Base-by-base conservation (phyloP, 1,140 invertebrate genomes). In the Tetramorium simillimum region DNA sequence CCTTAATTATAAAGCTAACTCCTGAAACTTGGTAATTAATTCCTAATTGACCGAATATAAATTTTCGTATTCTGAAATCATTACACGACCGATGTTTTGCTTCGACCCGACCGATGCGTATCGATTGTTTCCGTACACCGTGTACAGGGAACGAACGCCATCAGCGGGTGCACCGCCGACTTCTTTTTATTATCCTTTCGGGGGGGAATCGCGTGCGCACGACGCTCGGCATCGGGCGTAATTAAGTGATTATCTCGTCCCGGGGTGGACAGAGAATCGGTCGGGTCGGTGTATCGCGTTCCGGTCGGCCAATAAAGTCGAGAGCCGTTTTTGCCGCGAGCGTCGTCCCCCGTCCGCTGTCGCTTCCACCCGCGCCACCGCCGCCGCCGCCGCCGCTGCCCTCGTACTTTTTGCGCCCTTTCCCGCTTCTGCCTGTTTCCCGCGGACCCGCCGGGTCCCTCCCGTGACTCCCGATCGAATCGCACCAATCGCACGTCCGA, bases 191-290 rank as follows among this genome's bases (percentile, higher is more conserved):
- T 91, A 86, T 77, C 69, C 69, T 67, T 62, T 56, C 58, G 65
- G 65, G 49, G 49, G 24, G 9, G 53, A 63, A 77, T 92, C 88
- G 91, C 91, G 91, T 92, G 91, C 85, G 85, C 67, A 76, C 86
- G 85, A 88, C 84, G 91, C 76, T 70, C 89, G 80, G 87, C 85
- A 90, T 90, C 90, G 88, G 62, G 75, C 62, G 85, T 92, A 92
- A 92, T 92, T 92, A 92, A 92, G 90, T 89, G 90, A 92, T 92
- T 91, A 92, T 92, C 91, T 92, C 86, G 65, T 92, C 89, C 56
- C 84, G 43, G 80, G 60, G 82, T 85, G 63, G 86, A 91, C 90
- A 86, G 77, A 80, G 77, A 69, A 46, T 69, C 33, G n/a, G 80
- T 87, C 88, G 85, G 67, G 82, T 80, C 87, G 86, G 70, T 85